Evolutionary conservation across 2,113 vertebrate species (phyloP), one percentile per base, ranked within the genome.

Genomic region (Sylvilagus bachmani): DNA sequence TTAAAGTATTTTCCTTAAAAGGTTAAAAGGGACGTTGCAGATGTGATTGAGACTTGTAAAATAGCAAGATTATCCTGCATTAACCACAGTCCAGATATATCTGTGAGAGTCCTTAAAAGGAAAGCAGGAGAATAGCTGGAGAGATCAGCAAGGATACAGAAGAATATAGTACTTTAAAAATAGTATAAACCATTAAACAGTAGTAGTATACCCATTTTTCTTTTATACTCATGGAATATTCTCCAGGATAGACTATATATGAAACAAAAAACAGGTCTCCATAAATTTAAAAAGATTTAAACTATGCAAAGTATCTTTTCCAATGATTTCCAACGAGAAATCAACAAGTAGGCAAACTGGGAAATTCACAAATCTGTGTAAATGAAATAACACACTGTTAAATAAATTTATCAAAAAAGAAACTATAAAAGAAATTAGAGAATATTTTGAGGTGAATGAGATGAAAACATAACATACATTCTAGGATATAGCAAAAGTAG

Each of bases 211-310:
- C 6, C 80, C 49, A 53, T 66, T 92, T 36, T 92, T 94, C 31
- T 87, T 67, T 81, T 24, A 14, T 80, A 33, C 2, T 49, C 14
- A 71, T 31, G 53, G 9, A 79, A 53, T 95, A 67, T 61, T 90
- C 31, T 85, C 13, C 24, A 93, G 33, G 7, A 70, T 53, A 27
- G 31, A 73, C 14, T 27, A 55, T 67, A 73, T 33, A 58, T 24
- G 24, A 77, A 84, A 22, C 5, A 38, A 71, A 27, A 95, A 84
- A 87, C 24, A 92, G 51, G 22, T 92, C 51, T 83, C 44, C 14
- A 86, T 82, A 95, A 38, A 83, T 79, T 93, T 58, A 4, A 91
- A 94, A 91, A 86, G 31, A 55, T 8, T 82, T 27, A 92, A 95
- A 87, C 74, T 13, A 83, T 83, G 75, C 4, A n/a, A 84, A 95